A percentile compares a stretch with the other conserved stretches of the same genome.
Evolutionary conservation across 1,140 invertebrate species (phyloP).

Genomic region (Phenacoccus solenopsis): DNA sequence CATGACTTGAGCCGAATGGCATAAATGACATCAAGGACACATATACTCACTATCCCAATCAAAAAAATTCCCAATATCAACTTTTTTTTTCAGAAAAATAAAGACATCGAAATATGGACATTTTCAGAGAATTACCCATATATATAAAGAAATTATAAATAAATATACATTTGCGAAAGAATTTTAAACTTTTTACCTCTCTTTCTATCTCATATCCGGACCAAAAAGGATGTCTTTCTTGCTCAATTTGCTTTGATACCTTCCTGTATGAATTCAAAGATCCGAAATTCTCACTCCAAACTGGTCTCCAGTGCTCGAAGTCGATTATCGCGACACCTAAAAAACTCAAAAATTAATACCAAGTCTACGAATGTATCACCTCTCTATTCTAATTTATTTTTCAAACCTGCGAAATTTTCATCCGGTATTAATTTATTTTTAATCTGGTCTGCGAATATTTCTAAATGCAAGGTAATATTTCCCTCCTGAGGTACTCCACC

Average conservation of each 20-base stretch:
- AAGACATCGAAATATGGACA: too few relatives aligned
- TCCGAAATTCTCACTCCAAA: constrained; percentile 60
- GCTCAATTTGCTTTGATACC: constrained; percentile 46
- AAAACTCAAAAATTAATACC: constrained; percentile 23
- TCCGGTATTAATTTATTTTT: constrained; percentile 43
- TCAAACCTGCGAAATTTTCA: constrained; percentile 42
- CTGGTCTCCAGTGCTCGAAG: constrained; percentile 69
- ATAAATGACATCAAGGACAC: too few relatives aligned
- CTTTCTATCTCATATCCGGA: constrained; percentile 36
- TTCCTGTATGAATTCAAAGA: constrained; percentile 46
- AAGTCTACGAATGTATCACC: background rate
- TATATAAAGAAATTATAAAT: too few relatives aligned
- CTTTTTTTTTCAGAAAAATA: too few relatives aligned
- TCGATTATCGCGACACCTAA: constrained; percentile 61
- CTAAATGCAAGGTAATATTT: constrained; percentile 46
- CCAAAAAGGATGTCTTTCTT: constrained; percentile 46
- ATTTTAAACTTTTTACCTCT: constrained; percentile 39
- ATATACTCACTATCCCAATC: too few relatives aligned
- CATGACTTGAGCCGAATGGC: too few relatives aligned
- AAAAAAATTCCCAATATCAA: too few relatives aligned
- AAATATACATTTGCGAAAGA: too few relatives aligned
- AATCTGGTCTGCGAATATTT: constrained; percentile 40
- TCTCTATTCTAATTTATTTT: background rate
- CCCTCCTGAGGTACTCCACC: constrained; percentile 66
- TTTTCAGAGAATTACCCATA: too few relatives aligned